These are phyloP conservation scores for Dynastes hyllus DNA, from an alignment of 2,888 invertebrate species.

Conservation along the genomic window DNA sequence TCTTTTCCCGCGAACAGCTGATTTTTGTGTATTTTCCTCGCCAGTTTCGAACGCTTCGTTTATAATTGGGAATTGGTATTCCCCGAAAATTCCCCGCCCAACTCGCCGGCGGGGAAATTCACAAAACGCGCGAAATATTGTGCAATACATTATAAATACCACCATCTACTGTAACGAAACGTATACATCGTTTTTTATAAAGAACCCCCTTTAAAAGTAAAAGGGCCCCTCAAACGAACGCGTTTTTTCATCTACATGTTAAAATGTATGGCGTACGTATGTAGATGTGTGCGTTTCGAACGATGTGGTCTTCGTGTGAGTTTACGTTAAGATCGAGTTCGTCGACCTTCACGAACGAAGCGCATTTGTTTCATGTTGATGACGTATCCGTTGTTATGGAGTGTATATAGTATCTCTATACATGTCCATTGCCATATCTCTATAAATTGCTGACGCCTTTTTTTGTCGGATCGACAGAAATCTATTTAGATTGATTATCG, in stretches of 20 bases:
- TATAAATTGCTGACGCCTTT: slow-evolving; percentile 34
- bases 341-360: slow-evolving; percentile 36
- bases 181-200: slow-evolving; percentile 24
- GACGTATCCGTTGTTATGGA: slow-evolving; percentile 37
- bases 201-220: slow-evolving; percentile 33
- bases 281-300: slow-evolving; percentile 25
- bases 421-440: slow-evolving; percentile 1
- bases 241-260: slow-evolving; percentile 28
- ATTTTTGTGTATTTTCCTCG: slow-evolving; percentile 14
- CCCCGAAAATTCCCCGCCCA: background rate
- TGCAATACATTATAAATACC: slow-evolving; percentile 8
- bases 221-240: slow-evolving; percentile 25
- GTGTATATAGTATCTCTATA: slow-evolving; percentile 4
- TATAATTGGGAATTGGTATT: slow-evolving; percentile 13
- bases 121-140: slow-evolving; percentile 4
- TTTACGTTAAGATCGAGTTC: slow-evolving; percentile 44
- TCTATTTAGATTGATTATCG: slow-evolving; percentile 27
- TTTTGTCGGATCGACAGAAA: background rate
- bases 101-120: background rate
- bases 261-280: slow-evolving; percentile 5
- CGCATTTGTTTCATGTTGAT: slow-evolving; percentile 49
- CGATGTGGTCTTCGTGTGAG: slow-evolving; percentile 28
- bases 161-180: background rate
- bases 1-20: slow-evolving; percentile 25
- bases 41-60: background rate